phyloP scores from a whole-genome alignment of 2,797 vertebrate genomes.

The Myotis planiceps region DNA sequence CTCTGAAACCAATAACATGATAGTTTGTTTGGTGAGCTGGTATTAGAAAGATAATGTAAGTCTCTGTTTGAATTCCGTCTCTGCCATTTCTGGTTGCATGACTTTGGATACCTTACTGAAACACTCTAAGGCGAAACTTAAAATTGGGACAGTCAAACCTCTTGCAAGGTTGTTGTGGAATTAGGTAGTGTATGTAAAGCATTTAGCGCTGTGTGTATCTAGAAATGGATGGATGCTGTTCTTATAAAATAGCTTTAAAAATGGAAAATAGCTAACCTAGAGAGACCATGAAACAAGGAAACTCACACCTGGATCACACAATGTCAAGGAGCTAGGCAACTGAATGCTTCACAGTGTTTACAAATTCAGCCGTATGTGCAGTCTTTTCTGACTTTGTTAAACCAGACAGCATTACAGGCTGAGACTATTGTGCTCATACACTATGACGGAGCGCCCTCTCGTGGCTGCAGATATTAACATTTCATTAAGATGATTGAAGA shows the following conservation, averaged over 20 bases:
- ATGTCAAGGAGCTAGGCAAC: neutral
- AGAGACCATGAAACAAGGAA: neutral
- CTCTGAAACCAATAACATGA: neutral
- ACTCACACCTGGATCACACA: neutral
- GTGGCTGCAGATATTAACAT: constrained; percentile 12
- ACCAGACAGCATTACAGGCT: no score
- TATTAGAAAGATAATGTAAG: neutral
- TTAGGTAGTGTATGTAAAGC: neutral
- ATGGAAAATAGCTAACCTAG: neutral
- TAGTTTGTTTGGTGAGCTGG: neutral
- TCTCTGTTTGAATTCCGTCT: neutral
- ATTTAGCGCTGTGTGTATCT: neutral
- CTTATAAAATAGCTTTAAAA: neutral
- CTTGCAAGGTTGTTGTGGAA: neutral
- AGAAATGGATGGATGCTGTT: neutral
- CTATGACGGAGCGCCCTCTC: constrained; percentile 72
- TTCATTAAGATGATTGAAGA: constrained; percentile 23
- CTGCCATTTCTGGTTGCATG: neutral
- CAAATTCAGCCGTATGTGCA: neutral
- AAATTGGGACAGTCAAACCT: neutral
- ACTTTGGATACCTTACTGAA: neutral
- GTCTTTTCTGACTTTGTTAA: neutral
- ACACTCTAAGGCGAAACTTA: neutral
- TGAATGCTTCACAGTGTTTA: neutral
- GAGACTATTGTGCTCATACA: neutral